phyloP scores from a whole-genome alignment of 1,140 invertebrate species.

The Pemphigus obesinymphae region DNA sequence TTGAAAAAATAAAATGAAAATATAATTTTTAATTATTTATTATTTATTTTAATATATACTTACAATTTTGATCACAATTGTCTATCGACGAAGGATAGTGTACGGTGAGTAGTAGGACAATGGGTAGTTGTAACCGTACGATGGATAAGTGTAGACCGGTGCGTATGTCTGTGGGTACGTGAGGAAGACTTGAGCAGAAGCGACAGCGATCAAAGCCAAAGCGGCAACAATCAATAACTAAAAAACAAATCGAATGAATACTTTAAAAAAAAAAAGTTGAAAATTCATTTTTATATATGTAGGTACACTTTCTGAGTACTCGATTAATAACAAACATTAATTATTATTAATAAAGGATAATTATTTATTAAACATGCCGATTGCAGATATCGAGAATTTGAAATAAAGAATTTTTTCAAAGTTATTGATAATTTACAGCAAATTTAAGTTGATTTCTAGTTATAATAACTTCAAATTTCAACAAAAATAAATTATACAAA shows the following conservation, averaged over 20 bases:
- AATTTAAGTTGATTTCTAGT: no score
- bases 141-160: background rate
- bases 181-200: background rate
- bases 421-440: no score
- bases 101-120: background rate
- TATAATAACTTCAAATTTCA: no score
- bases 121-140: background rate
- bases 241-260: background rate
- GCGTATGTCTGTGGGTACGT: background rate
- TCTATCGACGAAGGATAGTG: background rate
- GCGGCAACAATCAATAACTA: background rate
- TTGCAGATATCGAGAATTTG: no score
- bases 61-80: background rate
- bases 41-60: background rate
- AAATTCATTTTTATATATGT: background rate
- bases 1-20: no score
- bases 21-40: no score
- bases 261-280: background rate
- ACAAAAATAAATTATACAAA: no score
- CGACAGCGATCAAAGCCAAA: background rate
- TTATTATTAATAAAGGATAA: no score
- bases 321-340: background rate
- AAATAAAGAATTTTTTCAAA: background rate
- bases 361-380: no score
- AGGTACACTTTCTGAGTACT: background rate